Percentiles rank a stretch among this genome's conserved stretches.
phyloP scores from a whole-genome alignment of 2,888 invertebrate species.

The Sceliomorpha sp. region DNA sequence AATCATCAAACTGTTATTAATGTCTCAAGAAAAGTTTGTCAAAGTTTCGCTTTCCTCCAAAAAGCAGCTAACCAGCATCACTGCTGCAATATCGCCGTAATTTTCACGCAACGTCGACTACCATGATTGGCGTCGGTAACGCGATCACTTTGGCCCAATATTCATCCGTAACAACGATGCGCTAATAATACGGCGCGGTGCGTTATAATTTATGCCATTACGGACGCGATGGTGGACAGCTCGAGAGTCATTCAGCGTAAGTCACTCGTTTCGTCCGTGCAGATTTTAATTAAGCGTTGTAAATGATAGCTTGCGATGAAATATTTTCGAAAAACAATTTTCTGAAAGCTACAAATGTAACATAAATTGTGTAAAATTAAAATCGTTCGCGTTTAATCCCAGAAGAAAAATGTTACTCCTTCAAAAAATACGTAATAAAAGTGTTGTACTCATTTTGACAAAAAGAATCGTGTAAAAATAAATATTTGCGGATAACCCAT shows the following conservation, averaged over 20 bases:
- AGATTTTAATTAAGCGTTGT: constrained; percentile 53
- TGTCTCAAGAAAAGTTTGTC: too few relatives aligned
- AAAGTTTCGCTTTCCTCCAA: too few relatives aligned
- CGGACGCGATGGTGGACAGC: constrained; percentile 43
- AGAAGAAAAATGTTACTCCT: too few relatives aligned
- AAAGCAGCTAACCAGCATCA: too few relatives aligned
- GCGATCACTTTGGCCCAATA: constrained; percentile 33
- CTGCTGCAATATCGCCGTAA: constrained; percentile 24
- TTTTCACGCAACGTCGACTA: constrained; percentile 6
- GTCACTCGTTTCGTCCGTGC: constrained; percentile 47
- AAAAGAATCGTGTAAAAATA: too few relatives aligned
- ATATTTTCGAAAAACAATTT: constrained; percentile 42
- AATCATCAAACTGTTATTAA: too few relatives aligned
- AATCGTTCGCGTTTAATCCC: too few relatives aligned
- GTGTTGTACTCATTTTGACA: too few relatives aligned
- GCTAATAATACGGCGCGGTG: constrained; percentile 48
- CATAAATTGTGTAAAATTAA: too few relatives aligned
- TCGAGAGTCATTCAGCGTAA: constrained; percentile 53
- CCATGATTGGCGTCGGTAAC: constrained; percentile 14
- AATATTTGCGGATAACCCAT: too few relatives aligned
- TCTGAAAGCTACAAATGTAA: too few relatives aligned
- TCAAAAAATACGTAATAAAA: too few relatives aligned
- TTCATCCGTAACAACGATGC: constrained; percentile 47
- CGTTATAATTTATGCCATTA: constrained; percentile 54
- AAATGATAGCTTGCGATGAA: constrained; percentile 49